Percentiles rank a stretch among this genome's conserved stretches.
Conservation (phyloP, 1,140 invertebrate species). For the Eubasilissa regina region DNA sequence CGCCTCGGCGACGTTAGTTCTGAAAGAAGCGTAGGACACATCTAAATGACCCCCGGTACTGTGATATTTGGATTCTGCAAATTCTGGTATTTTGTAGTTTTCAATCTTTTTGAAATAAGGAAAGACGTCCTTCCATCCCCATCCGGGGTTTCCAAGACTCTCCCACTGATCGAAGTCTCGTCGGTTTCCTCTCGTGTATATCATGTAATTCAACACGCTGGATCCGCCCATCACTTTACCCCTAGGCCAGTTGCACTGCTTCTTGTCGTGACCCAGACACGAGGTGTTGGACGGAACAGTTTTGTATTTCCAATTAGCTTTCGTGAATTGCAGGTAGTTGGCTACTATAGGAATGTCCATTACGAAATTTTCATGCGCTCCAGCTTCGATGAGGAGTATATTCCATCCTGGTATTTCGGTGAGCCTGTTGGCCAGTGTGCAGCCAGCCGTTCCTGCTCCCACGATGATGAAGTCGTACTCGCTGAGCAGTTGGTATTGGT, state of each 20-base stretch:
- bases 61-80: conserved; percentile 76
- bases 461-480: conserved; percentile 79
- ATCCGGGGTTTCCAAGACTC: conserved; percentile 86
- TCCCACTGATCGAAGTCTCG: conserved; percentile 95
- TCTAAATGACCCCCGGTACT: conserved; percentile 71
- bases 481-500: conserved; percentile 63
- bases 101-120: conserved; percentile 94
- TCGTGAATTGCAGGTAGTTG: conserved; percentile 75
- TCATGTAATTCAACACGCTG: conserved; percentile 95
- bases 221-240: conserved; percentile 92
- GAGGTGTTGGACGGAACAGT: conserved; percentile 74
- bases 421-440: conserved; percentile 77
- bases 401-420: conserved; percentile 70
- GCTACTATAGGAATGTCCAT: conserved; percentile 81
- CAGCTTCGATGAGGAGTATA: conserved; percentile 81
- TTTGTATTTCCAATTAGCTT: conserved; percentile 79
- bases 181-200: conserved; percentile 89
- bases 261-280: conserved; percentile 74
- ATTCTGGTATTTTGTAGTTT: conserved; percentile 88
- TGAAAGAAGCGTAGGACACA: conserved; percentile 76
- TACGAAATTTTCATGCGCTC: conserved; percentile 73
- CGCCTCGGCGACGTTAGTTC: conserved; percentile 76
- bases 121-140: conserved; percentile 91
- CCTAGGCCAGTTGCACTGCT: conserved; percentile 87
- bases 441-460: conserved; percentile 83